These are phyloP conservation scores for Eledona agricola DNA, from an alignment of 2,888 invertebrate genomes.

Conservation along the genomic window DNA sequence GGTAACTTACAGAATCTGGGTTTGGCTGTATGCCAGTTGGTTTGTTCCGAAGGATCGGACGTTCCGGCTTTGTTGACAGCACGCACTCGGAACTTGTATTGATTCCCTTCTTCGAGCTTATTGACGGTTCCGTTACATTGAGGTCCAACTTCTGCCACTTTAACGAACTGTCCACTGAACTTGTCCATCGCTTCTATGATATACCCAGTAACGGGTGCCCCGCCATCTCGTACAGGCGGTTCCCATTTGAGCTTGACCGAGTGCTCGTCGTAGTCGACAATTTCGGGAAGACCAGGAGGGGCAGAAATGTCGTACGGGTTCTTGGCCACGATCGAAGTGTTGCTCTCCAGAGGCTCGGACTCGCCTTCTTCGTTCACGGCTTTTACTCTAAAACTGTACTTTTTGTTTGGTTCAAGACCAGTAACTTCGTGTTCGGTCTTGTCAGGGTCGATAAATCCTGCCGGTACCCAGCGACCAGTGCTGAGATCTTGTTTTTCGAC, in stretches of 20 bases:
- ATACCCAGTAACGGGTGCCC: slow-evolving; percentile 93
- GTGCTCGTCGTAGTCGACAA: slow-evolving; percentile 90
- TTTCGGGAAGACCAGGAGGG: slow-evolving; percentile 89
- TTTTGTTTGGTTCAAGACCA: slow-evolving; percentile 92
- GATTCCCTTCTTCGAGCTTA: slow-evolving; percentile 91
- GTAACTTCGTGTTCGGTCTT: slow-evolving; percentile 84
- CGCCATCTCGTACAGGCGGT: slow-evolving; percentile 87
- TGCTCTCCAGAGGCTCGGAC: slow-evolving; percentile 93
- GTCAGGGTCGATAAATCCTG: slow-evolving; percentile 83
- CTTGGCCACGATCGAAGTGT: slow-evolving; percentile 89
- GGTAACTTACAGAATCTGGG: slow-evolving; percentile 81
- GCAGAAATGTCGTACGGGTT: slow-evolving; percentile 95
- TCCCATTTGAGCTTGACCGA: slow-evolving; percentile 92
- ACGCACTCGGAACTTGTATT: slow-evolving; percentile 93
- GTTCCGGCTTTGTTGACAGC: slow-evolving; percentile 96
- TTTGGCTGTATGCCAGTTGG: slow-evolving; percentile 91
- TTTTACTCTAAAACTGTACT: slow-evolving; percentile 97
- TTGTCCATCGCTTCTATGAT: slow-evolving; percentile 93
- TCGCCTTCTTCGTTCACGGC: slow-evolving; percentile 97
- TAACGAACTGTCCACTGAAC: slow-evolving; percentile 83
- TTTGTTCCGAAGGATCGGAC: slow-evolving; percentile 91
- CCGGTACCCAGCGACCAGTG: slow-evolving; percentile 89
- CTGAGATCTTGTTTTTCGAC: slow-evolving; percentile 94
- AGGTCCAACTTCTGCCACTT: slow-evolving; percentile 87
- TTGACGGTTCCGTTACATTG: slow-evolving; percentile 87